Conservation (phyloP, 2,888 invertebrate genomes). For the Mylabris sibirica region DNA sequence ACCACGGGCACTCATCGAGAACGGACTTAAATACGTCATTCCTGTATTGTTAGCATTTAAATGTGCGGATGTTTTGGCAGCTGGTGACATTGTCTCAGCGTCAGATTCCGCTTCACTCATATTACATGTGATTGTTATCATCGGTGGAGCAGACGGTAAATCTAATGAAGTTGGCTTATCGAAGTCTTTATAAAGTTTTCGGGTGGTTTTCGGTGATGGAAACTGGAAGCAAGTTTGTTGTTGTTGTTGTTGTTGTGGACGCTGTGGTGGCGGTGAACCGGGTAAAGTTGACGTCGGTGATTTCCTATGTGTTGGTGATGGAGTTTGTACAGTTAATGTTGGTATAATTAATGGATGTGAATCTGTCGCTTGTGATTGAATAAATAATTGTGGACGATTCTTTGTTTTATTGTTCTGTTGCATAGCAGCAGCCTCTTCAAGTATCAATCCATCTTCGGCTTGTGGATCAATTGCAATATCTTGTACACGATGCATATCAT, state of each 20-base stretch:
- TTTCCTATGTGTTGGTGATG: constrained; percentile 71
- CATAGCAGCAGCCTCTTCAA: constrained; percentile 60
- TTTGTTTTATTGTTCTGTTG: constrained; percentile 46
- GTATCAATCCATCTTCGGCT: constrained; percentile 59
- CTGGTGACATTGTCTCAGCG: constrained; percentile 72
- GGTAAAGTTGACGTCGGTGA: constrained; percentile 62
- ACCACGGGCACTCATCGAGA: constrained; percentile 74
- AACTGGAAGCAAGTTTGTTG: constrained; percentile 51
- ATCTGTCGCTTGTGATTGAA: constrained; percentile 47
- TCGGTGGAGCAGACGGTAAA: constrained; percentile 70
- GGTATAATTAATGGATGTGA: constrained; percentile 67
- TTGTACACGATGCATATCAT: constrained; percentile 54
- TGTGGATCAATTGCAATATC: constrained; percentile 60
- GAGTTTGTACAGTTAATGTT: constrained; percentile 71
- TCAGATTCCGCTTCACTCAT: constrained; percentile 80
- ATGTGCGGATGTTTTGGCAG: constrained; percentile 60
- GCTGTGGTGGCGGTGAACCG: constrained; percentile 68
- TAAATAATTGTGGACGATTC: constrained; percentile 43
- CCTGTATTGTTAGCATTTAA: constrained; percentile 62
- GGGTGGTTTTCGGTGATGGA: constrained; percentile 47
- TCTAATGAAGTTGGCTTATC: constrained; percentile 70
- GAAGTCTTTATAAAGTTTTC: constrained; percentile 68
- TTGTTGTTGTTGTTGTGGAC: constrained; percentile 44
- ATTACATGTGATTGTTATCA: constrained; percentile 78
- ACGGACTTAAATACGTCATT: constrained; percentile 81